Conservation (phyloP, 2,888 invertebrate species). For the Antitype chi region DNA sequence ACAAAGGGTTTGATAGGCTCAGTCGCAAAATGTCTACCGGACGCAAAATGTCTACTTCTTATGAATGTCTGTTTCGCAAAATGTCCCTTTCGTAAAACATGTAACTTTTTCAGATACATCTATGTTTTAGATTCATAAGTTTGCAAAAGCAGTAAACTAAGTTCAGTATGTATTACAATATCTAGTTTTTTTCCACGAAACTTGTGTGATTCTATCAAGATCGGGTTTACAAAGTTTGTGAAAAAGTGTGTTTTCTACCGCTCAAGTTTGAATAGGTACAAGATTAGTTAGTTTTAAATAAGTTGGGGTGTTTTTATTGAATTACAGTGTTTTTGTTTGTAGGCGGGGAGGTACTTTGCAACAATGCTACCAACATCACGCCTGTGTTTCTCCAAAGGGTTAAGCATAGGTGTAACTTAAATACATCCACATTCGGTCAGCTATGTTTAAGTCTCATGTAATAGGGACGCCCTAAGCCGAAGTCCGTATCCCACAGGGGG, state of each 20-base stretch:
- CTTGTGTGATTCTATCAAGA: constrained; percentile 23
- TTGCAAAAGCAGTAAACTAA: not conserved
- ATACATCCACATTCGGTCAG: not conserved
- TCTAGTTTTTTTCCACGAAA: constrained; percentile 11
- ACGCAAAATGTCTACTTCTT: not conserved
- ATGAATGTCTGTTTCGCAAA: too few relatives aligned
- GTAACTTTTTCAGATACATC: not conserved
- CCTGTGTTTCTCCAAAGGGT: not conserved
- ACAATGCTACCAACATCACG: not conserved
- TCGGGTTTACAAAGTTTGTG: constrained; percentile 23
- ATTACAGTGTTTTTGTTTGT: not conserved
- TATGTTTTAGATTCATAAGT: constrained; percentile 9
- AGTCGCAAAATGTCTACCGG: not conserved
- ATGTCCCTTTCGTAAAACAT: too few relatives aligned
- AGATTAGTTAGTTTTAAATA: constrained; percentile 11
- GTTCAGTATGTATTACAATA: not conserved
- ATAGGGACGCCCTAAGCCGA: too few relatives aligned
- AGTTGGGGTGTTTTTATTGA: not conserved
- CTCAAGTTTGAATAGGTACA: constrained; percentile 21
- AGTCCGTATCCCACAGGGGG: too few relatives aligned
- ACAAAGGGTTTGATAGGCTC: not conserved
- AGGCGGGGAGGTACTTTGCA: not conserved
- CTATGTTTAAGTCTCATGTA: not conserved
- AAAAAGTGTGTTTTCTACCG: not conserved
- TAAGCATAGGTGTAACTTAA: not conserved